Evolutionary conservation across 2,113 vertebrate species (phyloP).

Genomic region (Heliornis fulica): DNA sequence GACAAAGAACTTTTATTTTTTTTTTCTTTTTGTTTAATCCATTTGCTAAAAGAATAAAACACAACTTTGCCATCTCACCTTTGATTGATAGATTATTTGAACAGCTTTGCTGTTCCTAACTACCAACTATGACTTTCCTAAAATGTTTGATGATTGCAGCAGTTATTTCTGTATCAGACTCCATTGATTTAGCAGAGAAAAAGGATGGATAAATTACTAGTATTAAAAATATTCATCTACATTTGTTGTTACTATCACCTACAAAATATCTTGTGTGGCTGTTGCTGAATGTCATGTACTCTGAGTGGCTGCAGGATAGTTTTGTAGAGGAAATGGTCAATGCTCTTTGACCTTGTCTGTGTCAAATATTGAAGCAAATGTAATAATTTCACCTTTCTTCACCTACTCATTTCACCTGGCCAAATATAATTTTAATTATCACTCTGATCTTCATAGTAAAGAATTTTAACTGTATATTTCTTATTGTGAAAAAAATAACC

Average conservation of each 20-base stretch:
- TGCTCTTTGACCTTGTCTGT: background rate
- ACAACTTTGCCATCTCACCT: background rate
- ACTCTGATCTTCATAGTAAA: background rate
- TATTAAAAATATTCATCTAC: background rate
- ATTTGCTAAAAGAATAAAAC: background rate
- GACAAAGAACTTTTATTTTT: background rate
- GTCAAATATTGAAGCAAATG: slow-evolving; percentile 5
- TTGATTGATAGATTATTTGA: background rate
- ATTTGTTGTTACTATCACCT: background rate
- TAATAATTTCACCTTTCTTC: no score
- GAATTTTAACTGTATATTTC: slow-evolving; percentile 9
- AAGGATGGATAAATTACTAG: background rate
- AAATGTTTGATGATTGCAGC: background rate
- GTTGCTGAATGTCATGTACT: background rate
- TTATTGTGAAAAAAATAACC: background rate
- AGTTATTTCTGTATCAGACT: background rate
- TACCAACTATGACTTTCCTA: background rate
- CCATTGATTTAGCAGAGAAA: background rate
- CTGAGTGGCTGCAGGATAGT: background rate
- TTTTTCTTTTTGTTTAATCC: background rate
- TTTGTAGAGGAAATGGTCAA: background rate
- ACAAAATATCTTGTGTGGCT: background rate
- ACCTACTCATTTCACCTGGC: background rate
- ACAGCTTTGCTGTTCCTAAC: background rate
- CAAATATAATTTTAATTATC: slow-evolving; percentile 27